Percentiles rank a stretch among this genome's conserved stretches.
Conservation (phyloP, 2,797 vertebrate genomes). For the Pseudomugil gertrudae region DNA sequence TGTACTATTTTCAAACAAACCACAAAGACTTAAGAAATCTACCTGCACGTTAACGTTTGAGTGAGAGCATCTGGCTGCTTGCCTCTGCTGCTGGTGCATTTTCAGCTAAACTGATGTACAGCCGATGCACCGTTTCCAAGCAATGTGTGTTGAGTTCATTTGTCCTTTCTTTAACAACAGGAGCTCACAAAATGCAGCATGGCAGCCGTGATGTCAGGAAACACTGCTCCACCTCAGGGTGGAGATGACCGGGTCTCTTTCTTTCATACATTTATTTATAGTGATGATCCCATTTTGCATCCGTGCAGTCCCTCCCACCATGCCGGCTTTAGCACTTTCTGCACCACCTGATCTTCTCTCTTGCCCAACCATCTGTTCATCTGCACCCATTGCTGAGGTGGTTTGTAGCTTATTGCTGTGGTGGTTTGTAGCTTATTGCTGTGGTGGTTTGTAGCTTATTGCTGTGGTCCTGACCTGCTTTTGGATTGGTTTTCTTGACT, state of each 20-base stretch:
- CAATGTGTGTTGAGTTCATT: too few species aligned
- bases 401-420: neutral
- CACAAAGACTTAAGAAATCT: neutral
- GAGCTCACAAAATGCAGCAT: neutral
- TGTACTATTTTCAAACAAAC: neutral
- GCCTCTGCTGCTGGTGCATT: neutral
- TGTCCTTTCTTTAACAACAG: neutral
- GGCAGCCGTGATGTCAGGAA: neutral
- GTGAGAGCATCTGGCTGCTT: neutral
- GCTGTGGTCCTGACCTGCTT: slow-evolving; percentile 2
- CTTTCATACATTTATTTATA: neutral
- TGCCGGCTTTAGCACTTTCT: neutral
- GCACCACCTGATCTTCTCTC: slow-evolving; percentile 4
- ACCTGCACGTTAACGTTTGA: neutral
- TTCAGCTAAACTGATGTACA: neutral
- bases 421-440: too few species aligned
- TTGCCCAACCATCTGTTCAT: neutral
- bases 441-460: neutral
- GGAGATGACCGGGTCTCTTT: neutral
- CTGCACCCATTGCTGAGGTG: neutral
- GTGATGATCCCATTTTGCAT: neutral
- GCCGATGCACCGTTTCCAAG: too few species aligned
- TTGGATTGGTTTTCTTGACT: neutral
- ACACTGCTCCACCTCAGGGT: neutral
- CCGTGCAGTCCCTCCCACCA: neutral